Percentiles rank a stretch among this genome's conserved stretches.
These are phyloP conservation scores for Dicerorhinus sumatrensis DNA, from an alignment of 2,113 vertebrate species.

Conservation along the genomic window DNA sequence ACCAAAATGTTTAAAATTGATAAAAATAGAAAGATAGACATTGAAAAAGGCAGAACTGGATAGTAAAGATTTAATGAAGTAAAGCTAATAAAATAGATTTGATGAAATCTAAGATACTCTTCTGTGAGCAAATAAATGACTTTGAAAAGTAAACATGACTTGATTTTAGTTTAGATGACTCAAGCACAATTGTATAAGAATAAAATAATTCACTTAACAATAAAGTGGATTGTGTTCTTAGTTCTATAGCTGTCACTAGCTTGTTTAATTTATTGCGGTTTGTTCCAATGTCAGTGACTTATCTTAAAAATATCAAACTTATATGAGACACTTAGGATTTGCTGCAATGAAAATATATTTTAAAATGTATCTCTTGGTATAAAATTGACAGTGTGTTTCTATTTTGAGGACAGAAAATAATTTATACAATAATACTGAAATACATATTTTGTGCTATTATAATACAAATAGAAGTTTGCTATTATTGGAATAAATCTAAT, in stretches of 20 bases:
- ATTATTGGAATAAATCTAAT: background rate
- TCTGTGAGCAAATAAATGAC: conserved; percentile 57
- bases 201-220: conserved; percentile 50
- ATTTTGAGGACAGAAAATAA: background rate
- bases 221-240: background rate
- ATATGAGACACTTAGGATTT: background rate
- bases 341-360: conserved; percentile 25
- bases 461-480: conserved; percentile 2
- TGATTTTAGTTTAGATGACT: conserved; percentile 41
- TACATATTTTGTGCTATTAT: background rate
- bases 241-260: background rate
- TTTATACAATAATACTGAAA: background rate
- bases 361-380: background rate
- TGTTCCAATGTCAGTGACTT: background rate
- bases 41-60: conserved; percentile 12
- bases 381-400: background rate
- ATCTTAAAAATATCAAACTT: conserved; percentile 42
- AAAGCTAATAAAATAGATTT: conserved; percentile 39
- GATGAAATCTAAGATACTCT: conserved; percentile 39
- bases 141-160: conserved; percentile 48
- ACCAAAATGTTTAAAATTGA: conserved; percentile 29
- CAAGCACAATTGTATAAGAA: background rate
- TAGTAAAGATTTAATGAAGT: conserved; percentile 52
- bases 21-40: conserved; percentile 33
- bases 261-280: background rate